A percentile compares a stretch with the other conserved stretches of the same genome.
Evolutionary conservation across 2,113 vertebrate species (phyloP).

Genomic region (Scomber japonicus): DNA sequence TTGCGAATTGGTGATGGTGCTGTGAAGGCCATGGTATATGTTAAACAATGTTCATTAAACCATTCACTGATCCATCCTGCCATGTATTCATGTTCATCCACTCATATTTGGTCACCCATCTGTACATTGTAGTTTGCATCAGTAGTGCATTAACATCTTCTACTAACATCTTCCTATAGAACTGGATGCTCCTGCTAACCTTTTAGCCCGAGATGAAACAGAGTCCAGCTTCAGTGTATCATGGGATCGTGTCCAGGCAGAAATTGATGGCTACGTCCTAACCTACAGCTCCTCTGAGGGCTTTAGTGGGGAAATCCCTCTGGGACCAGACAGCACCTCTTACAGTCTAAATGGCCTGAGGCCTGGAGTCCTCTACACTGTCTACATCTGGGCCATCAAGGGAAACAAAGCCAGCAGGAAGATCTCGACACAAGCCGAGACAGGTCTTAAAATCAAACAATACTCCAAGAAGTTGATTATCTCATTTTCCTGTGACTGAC

Average conservation of each 20-base stretch:
- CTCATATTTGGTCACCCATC: slow-evolving; percentile 5
- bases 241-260: slow-evolving; percentile 81
- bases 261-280: slow-evolving; percentile 85
- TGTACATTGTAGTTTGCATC: slow-evolving; percentile 17
- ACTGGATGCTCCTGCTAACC: slow-evolving; percentile 68
- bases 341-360: slow-evolving; percentile 79
- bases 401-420: slow-evolving; percentile 82
- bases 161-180: slow-evolving; percentile 55
- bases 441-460: slow-evolving; percentile 75
- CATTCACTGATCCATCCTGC: neutral
- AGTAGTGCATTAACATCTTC: slow-evolving; percentile 28
- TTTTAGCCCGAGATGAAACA: slow-evolving; percentile 72
- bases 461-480: slow-evolving; percentile 13
- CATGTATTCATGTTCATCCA: neutral
- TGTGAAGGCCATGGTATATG: neutral
- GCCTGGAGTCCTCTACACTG: slow-evolving; percentile 84
- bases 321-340: slow-evolving; percentile 76
- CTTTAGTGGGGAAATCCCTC: slow-evolving; percentile 72
- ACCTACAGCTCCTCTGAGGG: slow-evolving; percentile 83
- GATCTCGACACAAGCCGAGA: slow-evolving; percentile 75
- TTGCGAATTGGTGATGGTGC: too few species aligned
- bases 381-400: slow-evolving; percentile 85
- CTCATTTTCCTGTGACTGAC: neutral
- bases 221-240: slow-evolving; percentile 80
- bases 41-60: neutral